Evolutionary conservation across 2,113 vertebrate species (phyloP), one percentile per base, ranked within the genome.

Genomic region (Embiotoca jacksoni): DNA sequence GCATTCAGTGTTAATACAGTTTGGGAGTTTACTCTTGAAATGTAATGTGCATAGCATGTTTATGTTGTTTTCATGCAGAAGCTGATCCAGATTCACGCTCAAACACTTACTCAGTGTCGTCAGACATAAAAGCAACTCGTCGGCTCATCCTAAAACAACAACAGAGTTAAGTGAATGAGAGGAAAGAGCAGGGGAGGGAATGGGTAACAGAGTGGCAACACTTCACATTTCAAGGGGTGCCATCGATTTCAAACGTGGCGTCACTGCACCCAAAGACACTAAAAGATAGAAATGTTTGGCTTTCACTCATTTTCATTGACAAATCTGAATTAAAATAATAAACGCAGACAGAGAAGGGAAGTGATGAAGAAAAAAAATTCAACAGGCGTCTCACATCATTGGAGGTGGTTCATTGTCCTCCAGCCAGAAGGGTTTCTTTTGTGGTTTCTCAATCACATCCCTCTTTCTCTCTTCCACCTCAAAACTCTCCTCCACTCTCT

Each of bases 51-150:
- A 80, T 41, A n/a, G 44, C 11, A 6, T 79, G 56, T 52, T 16
- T 8, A 50, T 62, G 9, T 68, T 30, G 33, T 46, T 33, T 5
- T 56, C 90, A 92, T 93, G 91, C 90, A 90, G 52, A 58, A 44
- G 35, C 32, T 92, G 93, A 94, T 95, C 94, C 92, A 94, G 84
- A 86, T 91, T 92, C 89, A 85, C 86, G 4, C 4, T 0, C 8
- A 79, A n/a, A 85, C 75, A 99, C 98, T 99, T 98, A 99, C 98
- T 97, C 96, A 80, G 94, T 90, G 89, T 98, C 97, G 96, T 97
- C 96, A 96, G 96, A 97, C 95, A 97, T 95, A 97, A 96, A 95
- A 95, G 92, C 90, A 85, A 96, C 95, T 95, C 95, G 95, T 49
- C 94, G 95, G 92, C 96, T 96, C 95, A 95, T 96, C 97, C 98